Evolutionary conservation across 2,888 invertebrate genomes (phyloP).

Genomic region (Osedax frankpressi): DNA sequence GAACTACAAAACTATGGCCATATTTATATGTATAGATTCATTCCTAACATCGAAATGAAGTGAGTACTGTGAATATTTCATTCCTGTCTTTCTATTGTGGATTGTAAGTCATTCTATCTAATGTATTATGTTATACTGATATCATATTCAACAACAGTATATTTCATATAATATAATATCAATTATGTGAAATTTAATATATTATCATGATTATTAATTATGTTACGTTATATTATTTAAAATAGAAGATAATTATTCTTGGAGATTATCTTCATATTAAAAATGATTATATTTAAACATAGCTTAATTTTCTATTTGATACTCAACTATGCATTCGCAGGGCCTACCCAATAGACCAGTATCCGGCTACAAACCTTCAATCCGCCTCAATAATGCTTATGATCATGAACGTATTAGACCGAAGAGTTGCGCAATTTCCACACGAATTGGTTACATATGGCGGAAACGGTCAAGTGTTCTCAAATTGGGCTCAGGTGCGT

Average conservation of each 20-base stretch:
- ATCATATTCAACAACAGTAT: too few relatives aligned
- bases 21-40: conserved; percentile 55
- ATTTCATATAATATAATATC: too few relatives aligned
- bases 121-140: too few relatives aligned
- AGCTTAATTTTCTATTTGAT: neutral
- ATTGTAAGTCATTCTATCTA: too few relatives aligned
- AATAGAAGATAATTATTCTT: too few relatives aligned
- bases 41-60: conserved; percentile 46
- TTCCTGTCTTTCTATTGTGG: too few relatives aligned
- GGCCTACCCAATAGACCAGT: conserved; percentile 50
- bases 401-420: conserved; percentile 57
- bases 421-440: conserved; percentile 54
- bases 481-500: conserved; percentile 57
- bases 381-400: conserved; percentile 54
- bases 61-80: too few relatives aligned
- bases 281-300: neutral
- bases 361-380: conserved; percentile 46
- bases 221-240: too few relatives aligned
- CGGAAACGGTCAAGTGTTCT: conserved; percentile 56
- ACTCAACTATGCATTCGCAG: conserved; percentile 32
- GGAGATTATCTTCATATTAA: neutral
- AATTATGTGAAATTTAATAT: too few relatives aligned
- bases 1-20: conserved; percentile 53
- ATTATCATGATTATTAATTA: too few relatives aligned
- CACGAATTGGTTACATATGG: conserved; percentile 56